Evolutionary conservation across 2,888 invertebrate species (phyloP), one percentile per base, ranked within the genome.

Genomic region (Caenorhabditis angaria): DNA sequence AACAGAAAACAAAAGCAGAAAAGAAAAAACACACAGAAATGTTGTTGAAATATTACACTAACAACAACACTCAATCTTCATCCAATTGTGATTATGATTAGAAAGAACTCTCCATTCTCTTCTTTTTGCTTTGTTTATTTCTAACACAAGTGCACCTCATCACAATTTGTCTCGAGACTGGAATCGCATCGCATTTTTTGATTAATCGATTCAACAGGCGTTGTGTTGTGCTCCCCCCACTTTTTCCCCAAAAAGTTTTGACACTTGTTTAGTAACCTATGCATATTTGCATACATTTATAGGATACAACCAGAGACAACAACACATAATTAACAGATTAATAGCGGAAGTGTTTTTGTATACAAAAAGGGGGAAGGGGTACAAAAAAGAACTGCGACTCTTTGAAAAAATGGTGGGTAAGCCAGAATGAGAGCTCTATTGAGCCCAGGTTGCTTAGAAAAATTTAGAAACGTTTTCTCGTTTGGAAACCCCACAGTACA

Each of bases 1-100:
- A 62, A 56, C 57, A 25, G 47, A 64, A 57, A 20, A 50, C 28
- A 62, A 55, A 59, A 50, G 57, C 54, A 57, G 50, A 32, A 14
- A 51, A 50, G 57, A 64, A 35, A 28, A 32, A 14, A 8, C 25
- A 50, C 50, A 24, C 54, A n/a, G 54, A 32, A 56, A 56, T 41
- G 41, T 41, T 41, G 41, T 41, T 41, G 41, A 41, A 41, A 41
- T 41, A 41, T 41, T 41, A 50, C 50, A 50, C 50, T 50, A 50
- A 20, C 35, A 41, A 41, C 41, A 41, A 41, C 41, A 41, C 41
- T 41, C 41, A 41, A 41, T 41, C 41, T 41, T 41, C 41, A 41
- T 12, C 41, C 41, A 41, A 41, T 41, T 41, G 41, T 41, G 41
- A 41, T 41, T 41, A 41, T 41, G 41, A 41, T 41, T 41, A 41